These are phyloP conservation scores for Rhyacophila evoluta DNA, from an alignment of 2,888 invertebrate species.

Conservation along the genomic window DNA sequence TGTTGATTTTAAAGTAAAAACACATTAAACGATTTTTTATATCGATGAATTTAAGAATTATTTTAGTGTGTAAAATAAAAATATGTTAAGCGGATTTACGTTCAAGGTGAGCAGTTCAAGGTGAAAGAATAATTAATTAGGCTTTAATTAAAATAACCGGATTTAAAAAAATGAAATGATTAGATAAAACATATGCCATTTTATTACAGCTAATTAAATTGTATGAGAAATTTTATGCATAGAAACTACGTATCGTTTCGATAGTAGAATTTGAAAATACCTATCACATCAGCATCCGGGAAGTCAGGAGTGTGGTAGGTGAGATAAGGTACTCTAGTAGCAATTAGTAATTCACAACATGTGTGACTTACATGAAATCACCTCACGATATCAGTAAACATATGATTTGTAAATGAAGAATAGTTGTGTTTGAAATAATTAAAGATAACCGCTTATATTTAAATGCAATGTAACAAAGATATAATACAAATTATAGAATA, in stretches of 20 bases:
- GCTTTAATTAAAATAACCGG: background rate
- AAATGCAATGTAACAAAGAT: no score
- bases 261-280: background rate
- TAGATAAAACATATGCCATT: background rate
- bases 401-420: no score
- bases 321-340: slow-evolving; percentile 26
- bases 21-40: no score
- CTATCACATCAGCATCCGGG: slow-evolving; percentile 27
- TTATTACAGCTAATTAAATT: background rate
- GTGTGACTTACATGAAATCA: no score
- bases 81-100: background rate
- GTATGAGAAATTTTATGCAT: background rate
- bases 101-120: background rate
- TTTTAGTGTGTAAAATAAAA: no score
- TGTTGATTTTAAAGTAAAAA: no score
- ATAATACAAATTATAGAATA: no score
- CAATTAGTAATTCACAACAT: background rate
- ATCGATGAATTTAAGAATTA: no score
- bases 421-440: no score
- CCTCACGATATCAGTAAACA: no score
- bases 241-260: background rate
- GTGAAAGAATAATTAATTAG: background rate
- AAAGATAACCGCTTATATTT: no score
- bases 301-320: slow-evolving; percentile 26
- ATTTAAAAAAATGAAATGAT: background rate